phyloP scores from a whole-genome alignment of 2,113 vertebrate species.

The Ranitomeya variabilis region DNA sequence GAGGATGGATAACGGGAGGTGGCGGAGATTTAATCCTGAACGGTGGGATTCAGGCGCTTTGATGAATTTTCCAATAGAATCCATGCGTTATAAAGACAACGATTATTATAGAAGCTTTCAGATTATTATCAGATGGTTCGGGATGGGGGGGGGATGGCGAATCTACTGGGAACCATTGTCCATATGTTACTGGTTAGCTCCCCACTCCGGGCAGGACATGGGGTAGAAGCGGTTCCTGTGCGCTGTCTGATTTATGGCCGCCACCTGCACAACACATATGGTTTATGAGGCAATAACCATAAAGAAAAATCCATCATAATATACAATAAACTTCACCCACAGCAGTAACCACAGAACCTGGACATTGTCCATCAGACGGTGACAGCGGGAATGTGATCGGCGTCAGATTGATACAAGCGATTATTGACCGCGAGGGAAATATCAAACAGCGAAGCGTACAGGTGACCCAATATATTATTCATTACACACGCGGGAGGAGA shows the following conservation, averaged over 20 bases:
- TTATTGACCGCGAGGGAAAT: background rate
- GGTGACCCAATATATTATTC: background rate
- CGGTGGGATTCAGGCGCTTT: background rate
- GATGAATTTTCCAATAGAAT: background rate
- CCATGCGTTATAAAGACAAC: background rate
- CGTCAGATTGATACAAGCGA: too few species aligned
- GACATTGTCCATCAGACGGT: background rate
- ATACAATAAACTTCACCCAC: background rate
- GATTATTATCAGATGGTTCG: background rate
- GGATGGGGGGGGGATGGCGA: background rate
- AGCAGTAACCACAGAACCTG: background rate
- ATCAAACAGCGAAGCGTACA: background rate
- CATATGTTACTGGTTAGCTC: background rate
- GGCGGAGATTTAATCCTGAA: background rate
- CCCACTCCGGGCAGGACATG: background rate
- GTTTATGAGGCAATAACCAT: conserved; percentile 25
- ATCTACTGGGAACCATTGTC: background rate
- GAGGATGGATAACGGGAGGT: background rate
- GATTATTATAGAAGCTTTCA: background rate
- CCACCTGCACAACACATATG: background rate
- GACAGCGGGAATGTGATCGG: background rate
- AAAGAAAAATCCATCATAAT: background rate
- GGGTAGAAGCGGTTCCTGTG: background rate
- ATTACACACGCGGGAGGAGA: background rate
- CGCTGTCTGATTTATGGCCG: background rate